Evolutionary conservation across 2,888 invertebrate genomes (phyloP), one percentile per base, ranked within the genome.

Genomic region (Craniophora ligustri): DNA sequence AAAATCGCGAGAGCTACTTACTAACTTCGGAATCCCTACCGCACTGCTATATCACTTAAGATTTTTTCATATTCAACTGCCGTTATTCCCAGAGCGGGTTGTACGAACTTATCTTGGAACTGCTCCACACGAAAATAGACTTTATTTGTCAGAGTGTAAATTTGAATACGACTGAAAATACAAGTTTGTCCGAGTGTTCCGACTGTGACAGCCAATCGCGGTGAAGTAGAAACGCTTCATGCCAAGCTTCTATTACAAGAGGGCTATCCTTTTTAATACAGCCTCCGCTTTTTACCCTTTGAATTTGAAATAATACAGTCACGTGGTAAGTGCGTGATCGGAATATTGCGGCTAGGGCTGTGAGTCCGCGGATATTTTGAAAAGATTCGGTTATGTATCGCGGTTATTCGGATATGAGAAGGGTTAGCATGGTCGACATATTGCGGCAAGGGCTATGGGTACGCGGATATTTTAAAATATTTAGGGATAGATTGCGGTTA

Each of bases 301-400:
- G 91, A 89, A 88, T 91, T 86, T 87, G 86, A 86, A 89, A 88
- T 90, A 88, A 89, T 82, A 83, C 79, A 77, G 83, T 87, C 87
- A 89, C 86, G 88, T 81, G 80, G 79, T 67, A 30, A 39, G 73
- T 47, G 72, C 89, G 90, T 89, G 91, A 74, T 69, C 60, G 30
- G 89, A 88, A 88, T 89, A 51, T 45, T 31, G 47, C 3, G 14
- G 49, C 35, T 39, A 71, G 68, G 66, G 72, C 39, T 65, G 55
- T 5, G 30, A 40, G 40, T 48, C 26, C 21, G 61, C 65, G 51
- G 47, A 72, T 71, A 62, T 59, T 54, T 41, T 39, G 31, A 14
- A 16, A 32, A 13, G 41, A 47, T 47, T 49, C 53, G 58, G 48
- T 51, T 63, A 56, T 50, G 13, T 23, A 19, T 48, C 36, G 38